Conservation (phyloP, 2,888 invertebrate species). For the Archips crataeganus region DNA sequence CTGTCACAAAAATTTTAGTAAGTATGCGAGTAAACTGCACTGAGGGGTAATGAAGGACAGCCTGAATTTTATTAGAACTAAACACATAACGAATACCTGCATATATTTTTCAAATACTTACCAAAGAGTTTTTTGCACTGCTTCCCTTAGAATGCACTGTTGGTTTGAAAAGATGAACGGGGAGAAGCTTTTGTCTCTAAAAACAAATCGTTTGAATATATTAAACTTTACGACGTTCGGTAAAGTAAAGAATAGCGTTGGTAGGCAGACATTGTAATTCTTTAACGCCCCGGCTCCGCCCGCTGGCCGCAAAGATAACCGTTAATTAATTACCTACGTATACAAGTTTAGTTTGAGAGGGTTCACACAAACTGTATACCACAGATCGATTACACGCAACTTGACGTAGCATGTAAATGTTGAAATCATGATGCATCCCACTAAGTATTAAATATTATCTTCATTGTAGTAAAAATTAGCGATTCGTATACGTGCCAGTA, state of each 20-base stretch:
- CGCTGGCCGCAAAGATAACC: not conserved
- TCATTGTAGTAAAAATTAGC: not conserved
- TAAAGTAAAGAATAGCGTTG: not conserved
- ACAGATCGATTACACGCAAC: not conserved
- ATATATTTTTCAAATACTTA: no score
- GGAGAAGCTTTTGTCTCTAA: not conserved
- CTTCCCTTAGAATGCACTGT: not conserved
- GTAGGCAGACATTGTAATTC: not conserved
- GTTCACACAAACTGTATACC: not conserved
- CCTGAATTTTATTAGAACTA: no score
- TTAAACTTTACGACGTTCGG: not conserved
- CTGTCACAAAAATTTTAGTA: no score
- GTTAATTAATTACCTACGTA: not conserved
- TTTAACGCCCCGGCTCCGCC: not conserved
- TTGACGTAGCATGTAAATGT: not conserved
- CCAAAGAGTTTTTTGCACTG: not conserved
- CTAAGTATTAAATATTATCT: not conserved
- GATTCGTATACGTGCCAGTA: not conserved
- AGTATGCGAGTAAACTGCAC: no score
- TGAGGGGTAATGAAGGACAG: no score
- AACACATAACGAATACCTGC: no score
- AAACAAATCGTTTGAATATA: not conserved
- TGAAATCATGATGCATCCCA: not conserved
- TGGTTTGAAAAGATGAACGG: not conserved
- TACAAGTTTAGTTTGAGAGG: not conserved